A percentile compares a stretch with the other conserved stretches of the same genome.
Evolutionary conservation across 2,797 vertebrate species (phyloP).

Genomic region (Gobio occitaniae): DNA sequence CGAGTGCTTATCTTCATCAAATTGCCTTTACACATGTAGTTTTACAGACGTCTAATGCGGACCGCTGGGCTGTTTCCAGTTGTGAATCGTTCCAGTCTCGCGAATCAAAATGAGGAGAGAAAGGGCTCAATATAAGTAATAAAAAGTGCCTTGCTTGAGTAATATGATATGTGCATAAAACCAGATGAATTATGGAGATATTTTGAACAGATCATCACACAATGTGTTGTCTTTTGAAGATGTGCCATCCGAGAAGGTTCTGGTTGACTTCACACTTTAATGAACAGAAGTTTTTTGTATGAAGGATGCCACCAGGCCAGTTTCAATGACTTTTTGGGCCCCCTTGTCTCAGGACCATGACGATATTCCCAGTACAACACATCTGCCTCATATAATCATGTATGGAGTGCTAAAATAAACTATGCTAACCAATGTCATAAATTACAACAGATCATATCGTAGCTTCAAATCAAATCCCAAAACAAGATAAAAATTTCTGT

Average conservation of each 20-base stretch:
- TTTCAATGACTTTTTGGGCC: not conserved
- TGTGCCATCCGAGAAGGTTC: not conserved
- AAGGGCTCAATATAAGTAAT: not conserved
- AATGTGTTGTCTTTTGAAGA: not conserved
- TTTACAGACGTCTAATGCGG: not conserved
- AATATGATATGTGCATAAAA: not conserved
- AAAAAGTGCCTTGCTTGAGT: constrained; percentile 19
- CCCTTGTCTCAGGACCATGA: not conserved
- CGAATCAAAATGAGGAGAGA: not conserved
- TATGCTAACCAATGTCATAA: constrained; percentile 14
- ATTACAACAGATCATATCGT: constrained; percentile 4
- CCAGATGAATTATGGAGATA: not conserved
- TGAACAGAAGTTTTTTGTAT: constrained; percentile 2
- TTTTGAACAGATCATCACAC: not conserved
- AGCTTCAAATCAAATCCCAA: constrained; percentile 19
- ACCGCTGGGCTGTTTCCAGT: not conserved
- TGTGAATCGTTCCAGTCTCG: constrained; percentile 12
- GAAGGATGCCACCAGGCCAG: not conserved
- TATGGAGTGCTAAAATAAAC: constrained; percentile 23
- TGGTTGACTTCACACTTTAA: not conserved
- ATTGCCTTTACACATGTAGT: not conserved
- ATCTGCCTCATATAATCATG: constrained; percentile 1
- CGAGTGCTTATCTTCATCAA: constrained; percentile 8
- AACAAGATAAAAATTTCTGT: not conserved
- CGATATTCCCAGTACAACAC: not conserved